These are phyloP conservation scores for Pyrgilauda ruficollis DNA, from an alignment of 2,113 vertebrate species.

Conservation along the genomic window DNA sequence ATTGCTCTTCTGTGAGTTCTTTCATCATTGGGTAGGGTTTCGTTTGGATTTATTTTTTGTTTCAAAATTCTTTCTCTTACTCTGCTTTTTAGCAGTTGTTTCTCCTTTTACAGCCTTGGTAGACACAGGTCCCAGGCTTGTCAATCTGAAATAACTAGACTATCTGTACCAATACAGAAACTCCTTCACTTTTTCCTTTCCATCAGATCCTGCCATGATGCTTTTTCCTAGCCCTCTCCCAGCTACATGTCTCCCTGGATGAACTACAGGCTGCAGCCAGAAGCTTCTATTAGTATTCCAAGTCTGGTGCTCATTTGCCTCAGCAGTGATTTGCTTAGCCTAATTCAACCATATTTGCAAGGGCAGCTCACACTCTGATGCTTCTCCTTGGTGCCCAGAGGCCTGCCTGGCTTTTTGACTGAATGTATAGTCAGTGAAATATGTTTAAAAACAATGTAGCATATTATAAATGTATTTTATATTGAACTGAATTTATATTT, in stretches of 20 bases:
- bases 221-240: background rate
- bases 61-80: background rate
- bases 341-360: background rate
- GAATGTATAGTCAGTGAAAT: background rate
- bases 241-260: background rate
- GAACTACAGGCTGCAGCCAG: background rate
- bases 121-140: background rate
- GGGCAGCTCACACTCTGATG: background rate
- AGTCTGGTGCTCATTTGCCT: background rate
- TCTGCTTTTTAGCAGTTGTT: background rate
- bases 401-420: background rate
- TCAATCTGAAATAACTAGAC: background rate
- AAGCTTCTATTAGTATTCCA: background rate
- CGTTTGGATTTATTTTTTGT: background rate
- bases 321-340: slow-evolving; percentile 6
- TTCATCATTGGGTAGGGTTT: background rate
- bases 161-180: background rate
- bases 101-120: background rate
- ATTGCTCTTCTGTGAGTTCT: background rate
- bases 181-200: background rate
- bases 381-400: background rate
- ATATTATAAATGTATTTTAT: background rate
- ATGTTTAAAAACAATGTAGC: background rate
- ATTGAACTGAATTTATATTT: background rate
- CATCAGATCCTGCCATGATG: background rate